phyloP scores from a whole-genome alignment of 2,797 vertebrate genomes.

The Molothrus aeneus region DNA sequence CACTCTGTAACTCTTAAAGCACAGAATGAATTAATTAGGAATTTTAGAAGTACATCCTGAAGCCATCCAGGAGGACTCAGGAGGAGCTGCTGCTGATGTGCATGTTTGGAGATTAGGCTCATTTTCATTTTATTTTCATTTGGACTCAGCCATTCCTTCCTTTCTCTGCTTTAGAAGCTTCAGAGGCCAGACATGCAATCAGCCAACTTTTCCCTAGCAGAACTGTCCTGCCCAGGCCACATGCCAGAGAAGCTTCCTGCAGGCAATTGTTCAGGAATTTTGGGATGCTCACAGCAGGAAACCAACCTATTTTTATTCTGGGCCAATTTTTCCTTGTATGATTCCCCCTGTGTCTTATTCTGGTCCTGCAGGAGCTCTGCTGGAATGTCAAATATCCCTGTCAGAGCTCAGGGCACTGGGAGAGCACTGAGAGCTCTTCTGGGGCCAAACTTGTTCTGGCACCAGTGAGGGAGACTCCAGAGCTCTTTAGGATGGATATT shows the following conservation, averaged over 20 bases:
- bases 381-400: not conserved
- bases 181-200: not conserved
- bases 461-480: not conserved
- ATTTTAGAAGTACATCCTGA: not conserved
- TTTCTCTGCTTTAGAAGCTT: not conserved
- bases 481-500: not conserved
- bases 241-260: not conserved
- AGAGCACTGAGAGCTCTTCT: not conserved
- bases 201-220: conserved; percentile 7
- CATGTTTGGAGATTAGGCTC: not conserved
- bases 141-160: not conserved
- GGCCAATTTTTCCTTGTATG: not conserved
- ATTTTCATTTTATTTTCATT: not conserved
- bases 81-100: not conserved
- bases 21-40: not conserved
- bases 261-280: conserved; percentile 44
- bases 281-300: conserved; percentile 18
- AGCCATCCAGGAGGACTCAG: not conserved
- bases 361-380: not conserved
- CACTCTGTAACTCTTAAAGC: not conserved
- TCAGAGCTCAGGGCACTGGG: not conserved
- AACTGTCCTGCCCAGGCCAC: not conserved
- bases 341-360: not conserved
- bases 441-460: not conserved
- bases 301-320: conserved; percentile 23